Evolutionary conservation across 1,140 invertebrate genomes (phyloP).

Genomic region (Protaetia brevitarsis): DNA sequence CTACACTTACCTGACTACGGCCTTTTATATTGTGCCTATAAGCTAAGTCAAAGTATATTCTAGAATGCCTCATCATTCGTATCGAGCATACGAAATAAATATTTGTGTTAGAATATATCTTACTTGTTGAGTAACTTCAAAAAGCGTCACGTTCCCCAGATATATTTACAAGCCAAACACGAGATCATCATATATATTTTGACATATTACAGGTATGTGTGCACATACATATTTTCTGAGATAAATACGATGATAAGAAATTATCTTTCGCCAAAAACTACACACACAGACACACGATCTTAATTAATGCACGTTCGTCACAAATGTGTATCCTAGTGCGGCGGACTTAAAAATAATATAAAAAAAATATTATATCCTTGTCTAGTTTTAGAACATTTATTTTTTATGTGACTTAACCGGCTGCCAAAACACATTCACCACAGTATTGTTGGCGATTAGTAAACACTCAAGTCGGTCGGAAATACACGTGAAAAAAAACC

Average conservation of each 20-base stretch:
- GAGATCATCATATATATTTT: background rate
- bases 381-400: constrained; percentile 17
- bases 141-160: background rate
- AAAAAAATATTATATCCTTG: background rate
- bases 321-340: background rate
- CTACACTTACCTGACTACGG: too few species aligned
- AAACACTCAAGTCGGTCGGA: background rate
- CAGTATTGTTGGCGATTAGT: constrained; percentile 12
- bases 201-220: too few species aligned
- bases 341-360: background rate
- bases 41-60: too few species aligned
- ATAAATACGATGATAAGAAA: constrained; percentile 7
- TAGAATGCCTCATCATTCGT: too few species aligned
- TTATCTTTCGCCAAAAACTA: background rate
- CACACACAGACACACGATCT: constrained; percentile 2
- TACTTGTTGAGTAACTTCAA: too few species aligned
- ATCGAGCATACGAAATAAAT: too few species aligned
- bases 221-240: background rate
- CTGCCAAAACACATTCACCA: constrained; percentile 6
- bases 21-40: too few species aligned
- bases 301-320: constrained; percentile 1
- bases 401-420: constrained; percentile 11
- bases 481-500: background rate
- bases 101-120: too few species aligned
- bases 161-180: background rate